These are phyloP conservation scores for Aptenodytes patagonicus DNA, from an alignment of 2,113 vertebrate genomes.

Conservation along the genomic window DNA sequence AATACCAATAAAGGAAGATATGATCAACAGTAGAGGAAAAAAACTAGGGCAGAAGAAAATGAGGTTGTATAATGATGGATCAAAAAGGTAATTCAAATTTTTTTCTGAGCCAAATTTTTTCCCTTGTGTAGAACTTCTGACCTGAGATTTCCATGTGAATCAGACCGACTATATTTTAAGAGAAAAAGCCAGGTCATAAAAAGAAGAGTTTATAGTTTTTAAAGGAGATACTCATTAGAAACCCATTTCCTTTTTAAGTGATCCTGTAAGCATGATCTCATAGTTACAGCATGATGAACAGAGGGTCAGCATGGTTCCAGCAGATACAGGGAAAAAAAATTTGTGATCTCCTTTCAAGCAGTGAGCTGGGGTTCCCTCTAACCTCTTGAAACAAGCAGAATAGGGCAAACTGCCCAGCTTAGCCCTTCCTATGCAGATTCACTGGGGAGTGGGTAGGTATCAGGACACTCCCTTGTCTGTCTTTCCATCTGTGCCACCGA, in stretches of 20 bases:
- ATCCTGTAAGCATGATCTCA: background rate
- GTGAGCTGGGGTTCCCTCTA: background rate
- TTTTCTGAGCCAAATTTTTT: background rate
- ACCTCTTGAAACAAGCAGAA: background rate
- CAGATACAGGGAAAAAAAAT: background rate
- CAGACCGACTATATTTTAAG: background rate
- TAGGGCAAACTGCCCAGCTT: background rate
- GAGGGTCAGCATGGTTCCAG: background rate
- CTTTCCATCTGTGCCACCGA: background rate
- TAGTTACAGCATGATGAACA: background rate
- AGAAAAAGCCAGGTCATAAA: background rate
- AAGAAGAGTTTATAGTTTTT: background rate
- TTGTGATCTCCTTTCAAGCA: background rate
- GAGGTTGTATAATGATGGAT: conserved; percentile 1
- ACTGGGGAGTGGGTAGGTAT: background rate
- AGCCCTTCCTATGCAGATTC: background rate
- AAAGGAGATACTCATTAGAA: background rate
- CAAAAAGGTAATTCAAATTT: conserved; percentile 14
- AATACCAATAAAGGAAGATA: conserved; percentile 48
- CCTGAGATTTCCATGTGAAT: background rate
- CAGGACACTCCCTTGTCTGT: background rate
- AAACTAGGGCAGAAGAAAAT: conserved; percentile 13
- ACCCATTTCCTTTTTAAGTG: background rate
- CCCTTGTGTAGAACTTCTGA: background rate
- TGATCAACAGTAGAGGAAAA: background rate